Evolutionary conservation across 2,888 invertebrate genomes (phyloP), one percentile per base, ranked within the genome.

Genomic region (Amphiduros pacificus): DNA sequence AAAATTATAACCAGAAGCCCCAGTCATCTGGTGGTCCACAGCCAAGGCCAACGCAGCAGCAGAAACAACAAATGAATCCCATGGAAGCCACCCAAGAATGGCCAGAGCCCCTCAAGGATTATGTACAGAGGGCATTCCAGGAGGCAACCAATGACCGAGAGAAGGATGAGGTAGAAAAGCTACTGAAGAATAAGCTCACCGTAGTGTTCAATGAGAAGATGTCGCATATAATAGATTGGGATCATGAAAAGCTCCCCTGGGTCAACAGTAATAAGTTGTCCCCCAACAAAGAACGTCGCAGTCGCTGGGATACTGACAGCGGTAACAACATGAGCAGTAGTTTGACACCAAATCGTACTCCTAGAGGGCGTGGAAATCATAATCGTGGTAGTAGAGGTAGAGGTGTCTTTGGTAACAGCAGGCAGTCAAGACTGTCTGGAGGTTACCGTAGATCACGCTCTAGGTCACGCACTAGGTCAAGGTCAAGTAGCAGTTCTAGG

Each of bases 141-240:
- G 92, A 93, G 83, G 95, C 94, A 77, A 89, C 92, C 17, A 88
- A 88, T 64, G 88, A 92, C 72, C 31, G 36, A 14, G 95, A 97
- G 80, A 92, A 93, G 80, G 94, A 96, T 85, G 91, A 93, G 84
- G 93, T 97, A 63, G 94, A 96, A 81, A 92, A 93, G 69, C 92
- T 93, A 75, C 86, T 99, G 61, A 95, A 95, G 83, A 94, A 94
- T 41, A 92, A 95, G 84, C 91, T 98, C 66, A 94, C 93, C 57
- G 89, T 91, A 61, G 92, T 95, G 20, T 92, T 94, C 52, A 91
- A 91, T 77, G 90, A 91, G 74, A 93, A 93, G 66, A 91, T 91
- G 70, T 87, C 94, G 50, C 91, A 91, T 88, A 89, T 90, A 1
- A 91, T 93, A 77, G 93, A 98, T 85, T 99, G 99, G 99, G 90